phyloP scores from a whole-genome alignment of 1,140 invertebrate genomes.

The Anastrepha obliqua region DNA sequence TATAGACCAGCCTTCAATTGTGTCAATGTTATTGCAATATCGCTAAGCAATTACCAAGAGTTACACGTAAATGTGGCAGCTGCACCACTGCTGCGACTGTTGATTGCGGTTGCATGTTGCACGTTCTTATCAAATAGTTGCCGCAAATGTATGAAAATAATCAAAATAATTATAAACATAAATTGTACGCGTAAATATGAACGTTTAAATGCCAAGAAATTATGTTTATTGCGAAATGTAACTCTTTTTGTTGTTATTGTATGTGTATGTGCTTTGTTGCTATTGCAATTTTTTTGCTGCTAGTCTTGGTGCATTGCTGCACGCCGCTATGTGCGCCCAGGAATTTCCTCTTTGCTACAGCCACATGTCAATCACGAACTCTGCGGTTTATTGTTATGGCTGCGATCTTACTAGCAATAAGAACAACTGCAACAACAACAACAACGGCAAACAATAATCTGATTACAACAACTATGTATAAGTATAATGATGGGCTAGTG shows the following conservation, averaged over 20 bases:
- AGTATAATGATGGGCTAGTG: conserved; percentile 1
- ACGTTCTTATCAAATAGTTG: conserved; percentile 27
- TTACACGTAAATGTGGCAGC: conserved; percentile 24
- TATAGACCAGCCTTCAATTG: conserved; percentile 5
- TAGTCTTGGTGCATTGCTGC: conserved; percentile 6
- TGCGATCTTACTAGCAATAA: conserved; percentile 5
- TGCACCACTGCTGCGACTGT: not conserved
- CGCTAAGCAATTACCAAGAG: conserved; percentile 1
- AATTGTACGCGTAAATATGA: conserved; percentile 52
- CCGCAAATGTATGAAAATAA: conserved; percentile 46
- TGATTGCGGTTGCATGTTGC: conserved; percentile 32
- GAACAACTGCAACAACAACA: conserved; percentile 15
- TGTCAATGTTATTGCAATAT: conserved; percentile 21
- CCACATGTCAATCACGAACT: conserved; percentile 52
- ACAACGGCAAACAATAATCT: not conserved
- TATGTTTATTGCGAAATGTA: conserved; percentile 26
- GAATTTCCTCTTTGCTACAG: conserved; percentile 11
- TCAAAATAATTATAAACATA: conserved; percentile 52
- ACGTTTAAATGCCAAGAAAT: conserved; percentile 51
- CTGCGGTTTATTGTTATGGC: conserved; percentile 51
- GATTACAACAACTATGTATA: conserved; percentile 36
- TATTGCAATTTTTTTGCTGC: not conserved
- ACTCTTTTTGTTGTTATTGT: not conserved
- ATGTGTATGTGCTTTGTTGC: not conserved
- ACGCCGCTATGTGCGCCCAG: conserved; percentile 2